Evolutionary conservation across 2,113 vertebrate genomes (phyloP), one percentile per base, ranked within the genome.

Genomic region (Oncorhynchus clarkii): DNA sequence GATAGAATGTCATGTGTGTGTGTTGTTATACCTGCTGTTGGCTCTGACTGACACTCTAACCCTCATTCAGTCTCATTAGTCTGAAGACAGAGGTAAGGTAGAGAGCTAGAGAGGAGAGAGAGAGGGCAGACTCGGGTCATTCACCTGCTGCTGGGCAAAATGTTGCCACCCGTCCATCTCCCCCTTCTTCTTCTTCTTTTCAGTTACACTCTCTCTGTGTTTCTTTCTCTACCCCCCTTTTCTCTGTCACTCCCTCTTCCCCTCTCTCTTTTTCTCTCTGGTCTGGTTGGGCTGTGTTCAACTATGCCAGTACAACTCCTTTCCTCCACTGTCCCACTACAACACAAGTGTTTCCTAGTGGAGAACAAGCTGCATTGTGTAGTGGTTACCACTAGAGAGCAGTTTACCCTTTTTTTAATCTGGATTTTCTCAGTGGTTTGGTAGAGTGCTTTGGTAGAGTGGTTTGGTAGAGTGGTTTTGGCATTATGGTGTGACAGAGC

Each of bases 41-140:
- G 24, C 24, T n/a, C 75, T 67, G 51, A 54, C 54, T 65, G 54
- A 60, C 81, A 48, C 24, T 20, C 3, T 71, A 27, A 62, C 11
- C 70, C 79, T 83, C 79, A 59, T 83, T 86, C 72, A 64, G 72
- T 83, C 81, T 83, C 67, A 84, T 86, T 86, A 84, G 72, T 84
- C 77, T 84, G 82, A 86, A 74, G 81, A 74, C 67, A 71, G 34
- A 72, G 71, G 27, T 20, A 45, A 31, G 11, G 22, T 11, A 27
- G 11, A 49, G 60, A 29, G 20, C 3, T 4, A 49, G 0, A 24
- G 69, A 20, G 16, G 51, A 18, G 51, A 20, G n/a, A 22, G 59
- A 62, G n/a, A 62, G 59, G n/a, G 7, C n/a, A 22, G 13, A 57
- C 39, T 45, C 39, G 9, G 75, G 12, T 67, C 71, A 29, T 51